Evolutionary conservation across 2,113 vertebrate species (phyloP).

Genomic region (Macrotus californicus): DNA sequence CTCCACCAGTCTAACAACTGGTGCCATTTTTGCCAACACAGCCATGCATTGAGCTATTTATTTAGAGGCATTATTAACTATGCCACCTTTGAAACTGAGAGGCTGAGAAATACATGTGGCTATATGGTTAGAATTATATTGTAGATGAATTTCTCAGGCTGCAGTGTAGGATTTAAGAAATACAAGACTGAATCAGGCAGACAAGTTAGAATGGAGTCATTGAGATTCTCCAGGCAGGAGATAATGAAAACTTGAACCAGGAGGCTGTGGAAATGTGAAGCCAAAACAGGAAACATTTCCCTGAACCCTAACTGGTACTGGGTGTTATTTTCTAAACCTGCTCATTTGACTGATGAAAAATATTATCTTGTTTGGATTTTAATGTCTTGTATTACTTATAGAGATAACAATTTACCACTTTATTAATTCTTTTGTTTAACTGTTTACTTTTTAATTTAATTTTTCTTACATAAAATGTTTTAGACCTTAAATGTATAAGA

Average conservation of each 20-base stretch:
- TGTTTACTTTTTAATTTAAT: background rate
- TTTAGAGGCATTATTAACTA: background rate
- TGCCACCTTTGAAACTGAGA: background rate
- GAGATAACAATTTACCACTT: background rate
- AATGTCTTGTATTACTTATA: background rate
- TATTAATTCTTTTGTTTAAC: constrained; percentile 26
- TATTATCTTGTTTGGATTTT: background rate
- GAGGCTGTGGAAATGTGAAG: background rate
- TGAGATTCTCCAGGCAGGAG: background rate
- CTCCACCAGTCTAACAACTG: background rate
- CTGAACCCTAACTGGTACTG: background rate
- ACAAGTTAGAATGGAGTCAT: background rate
- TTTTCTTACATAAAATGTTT: constrained; percentile 8
- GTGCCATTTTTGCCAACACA: background rate
- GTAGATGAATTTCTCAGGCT: background rate
- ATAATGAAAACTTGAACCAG: background rate
- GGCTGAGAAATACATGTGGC: background rate
- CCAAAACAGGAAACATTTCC: background rate
- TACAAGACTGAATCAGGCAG: background rate
- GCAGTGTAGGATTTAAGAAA: constrained; percentile 11
- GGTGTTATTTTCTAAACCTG: background rate
- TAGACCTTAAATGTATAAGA: background rate
- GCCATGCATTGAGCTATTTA: constrained; percentile 5
- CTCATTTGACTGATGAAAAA: constrained; percentile 1
- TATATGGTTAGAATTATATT: constrained; percentile 15